Percentiles rank a stretch among this genome's conserved stretches.
Conservation (phyloP, 2,113 vertebrate genomes). For the Irena cyanogastra region DNA sequence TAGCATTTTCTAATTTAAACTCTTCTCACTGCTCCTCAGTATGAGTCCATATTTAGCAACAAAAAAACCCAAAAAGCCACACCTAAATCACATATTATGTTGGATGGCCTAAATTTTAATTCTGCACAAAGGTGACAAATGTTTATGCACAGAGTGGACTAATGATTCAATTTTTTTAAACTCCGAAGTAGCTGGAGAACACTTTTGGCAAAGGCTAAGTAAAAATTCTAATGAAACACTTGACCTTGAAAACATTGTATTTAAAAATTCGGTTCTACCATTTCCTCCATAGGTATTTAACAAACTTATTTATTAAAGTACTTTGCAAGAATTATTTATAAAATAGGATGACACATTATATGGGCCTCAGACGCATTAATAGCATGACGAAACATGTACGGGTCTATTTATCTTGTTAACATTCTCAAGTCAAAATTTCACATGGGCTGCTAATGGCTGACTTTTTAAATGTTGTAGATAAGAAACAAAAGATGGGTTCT, state of each 20-base stretch:
- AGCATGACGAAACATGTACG: background rate
- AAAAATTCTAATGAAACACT: background rate
- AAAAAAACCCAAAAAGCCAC: accelerated
- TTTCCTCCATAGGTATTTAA: background rate
- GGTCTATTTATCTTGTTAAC: background rate
- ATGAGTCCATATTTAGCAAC: background rate
- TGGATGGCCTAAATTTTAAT: background rate
- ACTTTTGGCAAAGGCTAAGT: background rate
- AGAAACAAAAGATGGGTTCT: background rate
- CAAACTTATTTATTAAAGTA: background rate
- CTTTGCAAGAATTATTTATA: background rate
- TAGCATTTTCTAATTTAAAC: too few relatives aligned
- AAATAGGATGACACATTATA: background rate
- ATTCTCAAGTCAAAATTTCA: background rate
- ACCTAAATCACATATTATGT: background rate
- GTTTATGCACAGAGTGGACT: background rate
- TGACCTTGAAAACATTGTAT: background rate
- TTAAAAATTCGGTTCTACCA: background rate
- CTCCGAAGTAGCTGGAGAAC: background rate
- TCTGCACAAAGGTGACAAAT: background rate
- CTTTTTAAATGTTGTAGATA: background rate
- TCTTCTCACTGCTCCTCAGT: background rate
- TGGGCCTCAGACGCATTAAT: background rate
- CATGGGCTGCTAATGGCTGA: background rate
- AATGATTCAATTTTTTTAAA: background rate